Conservation (phyloP, 1,140 invertebrate genomes). For the Bombus superbus region DNA sequence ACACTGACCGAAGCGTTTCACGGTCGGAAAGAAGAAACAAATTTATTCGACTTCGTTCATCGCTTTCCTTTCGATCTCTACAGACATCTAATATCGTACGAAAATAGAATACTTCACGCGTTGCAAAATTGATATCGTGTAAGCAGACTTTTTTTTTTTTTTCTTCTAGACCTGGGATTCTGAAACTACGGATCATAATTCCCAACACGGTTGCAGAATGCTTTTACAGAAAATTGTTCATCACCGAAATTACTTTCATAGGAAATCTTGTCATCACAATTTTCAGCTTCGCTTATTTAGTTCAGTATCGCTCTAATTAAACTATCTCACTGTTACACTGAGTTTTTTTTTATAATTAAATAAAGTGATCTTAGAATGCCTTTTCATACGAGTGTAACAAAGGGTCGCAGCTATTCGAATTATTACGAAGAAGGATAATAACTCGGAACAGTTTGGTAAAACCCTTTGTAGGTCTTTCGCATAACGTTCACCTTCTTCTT, state of each 20-base stretch:
- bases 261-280: neutral
- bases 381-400: neutral
- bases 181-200: neutral
- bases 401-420: neutral
- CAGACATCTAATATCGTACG: conserved; percentile 3
- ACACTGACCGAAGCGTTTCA: neutral
- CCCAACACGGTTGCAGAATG: neutral
- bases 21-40: neutral
- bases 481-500: neutral
- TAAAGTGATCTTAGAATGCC: neutral
- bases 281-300: neutral
- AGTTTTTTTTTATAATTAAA: neutral
- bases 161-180: neutral
- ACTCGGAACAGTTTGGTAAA: neutral
- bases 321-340: neutral
- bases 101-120: conserved; percentile 24
- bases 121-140: neutral
- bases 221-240: neutral
- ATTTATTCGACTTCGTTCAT: neutral
- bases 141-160: conserved; percentile 13
- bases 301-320: neutral
- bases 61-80: neutral
- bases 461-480: neutral
- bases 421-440: neutral
- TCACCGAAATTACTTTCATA: neutral